These are phyloP conservation scores for Hemibagrus guttatus DNA, from an alignment of 2,797 vertebrate genomes.

Conservation along the genomic window DNA sequence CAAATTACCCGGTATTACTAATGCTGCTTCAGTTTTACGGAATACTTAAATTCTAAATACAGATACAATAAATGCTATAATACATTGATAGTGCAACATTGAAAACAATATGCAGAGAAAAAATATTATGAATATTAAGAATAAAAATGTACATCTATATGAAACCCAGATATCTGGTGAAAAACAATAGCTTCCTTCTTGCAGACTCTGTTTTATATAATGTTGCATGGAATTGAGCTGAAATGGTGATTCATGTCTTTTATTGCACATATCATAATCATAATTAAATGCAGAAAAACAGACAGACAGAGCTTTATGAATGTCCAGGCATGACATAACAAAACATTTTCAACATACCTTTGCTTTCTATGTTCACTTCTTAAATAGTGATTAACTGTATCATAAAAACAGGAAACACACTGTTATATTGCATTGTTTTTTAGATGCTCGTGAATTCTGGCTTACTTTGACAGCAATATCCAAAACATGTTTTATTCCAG, in stretches of 20 bases:
- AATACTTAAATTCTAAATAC: background rate
- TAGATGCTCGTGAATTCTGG: background rate
- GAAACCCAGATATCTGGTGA: slow-evolving; percentile 78
- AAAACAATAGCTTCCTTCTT: slow-evolving; percentile 36
- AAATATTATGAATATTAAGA: slow-evolving; percentile 67
- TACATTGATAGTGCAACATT: slow-evolving; percentile 68
- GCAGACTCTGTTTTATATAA: slow-evolving; percentile 17
- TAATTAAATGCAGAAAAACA: background rate
- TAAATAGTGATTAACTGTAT: background rate
- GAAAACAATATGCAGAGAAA: slow-evolving; percentile 75
- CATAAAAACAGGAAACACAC: background rate
- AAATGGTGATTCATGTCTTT: background rate
- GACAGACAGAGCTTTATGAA: background rate
- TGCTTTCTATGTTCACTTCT: background rate
- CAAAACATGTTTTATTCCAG: background rate
- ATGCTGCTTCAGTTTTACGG: background rate
- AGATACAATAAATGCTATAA: slow-evolving; percentile 71
- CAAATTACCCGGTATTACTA: background rate
- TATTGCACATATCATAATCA: background rate
- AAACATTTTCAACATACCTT: background rate
- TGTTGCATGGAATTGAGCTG: background rate
- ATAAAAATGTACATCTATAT: slow-evolving; percentile 73
- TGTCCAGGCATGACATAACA: background rate
- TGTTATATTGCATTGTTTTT: background rate
- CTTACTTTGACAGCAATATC: background rate